Evolutionary conservation across 2,888 invertebrate genomes (phyloP).

Genomic region (Arge pagana): DNA sequence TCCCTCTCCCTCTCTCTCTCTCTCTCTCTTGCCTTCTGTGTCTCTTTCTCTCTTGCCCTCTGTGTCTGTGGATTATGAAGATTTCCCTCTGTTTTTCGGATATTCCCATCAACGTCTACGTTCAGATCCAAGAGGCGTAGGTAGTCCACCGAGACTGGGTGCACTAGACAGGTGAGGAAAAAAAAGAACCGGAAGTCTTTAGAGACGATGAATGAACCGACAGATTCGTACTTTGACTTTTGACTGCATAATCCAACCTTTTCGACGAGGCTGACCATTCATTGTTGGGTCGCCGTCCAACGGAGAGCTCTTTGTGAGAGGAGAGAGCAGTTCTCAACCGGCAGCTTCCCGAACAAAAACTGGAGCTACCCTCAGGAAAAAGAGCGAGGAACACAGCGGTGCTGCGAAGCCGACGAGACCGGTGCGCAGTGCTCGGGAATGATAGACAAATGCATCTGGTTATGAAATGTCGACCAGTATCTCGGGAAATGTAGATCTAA

Average conservation of each 20-base stretch:
- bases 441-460: too few species aligned
- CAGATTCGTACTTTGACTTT: constrained; percentile 57
- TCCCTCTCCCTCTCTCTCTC: not conserved
- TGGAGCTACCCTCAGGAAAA: too few species aligned
- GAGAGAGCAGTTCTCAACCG: constrained; percentile 19
- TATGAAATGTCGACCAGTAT: too few species aligned
- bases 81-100: too few species aligned
- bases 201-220: constrained; percentile 52
- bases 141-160: too few species aligned
- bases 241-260: constrained; percentile 52
- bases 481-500: too few species aligned
- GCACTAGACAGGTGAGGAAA: constrained; percentile 48
- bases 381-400: too few species aligned
- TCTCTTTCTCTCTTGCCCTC: not conserved
- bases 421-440: too few species aligned
- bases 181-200: constrained; percentile 54
- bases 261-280: constrained; percentile 1
- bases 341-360: constrained; percentile 39
- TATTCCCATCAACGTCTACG: too few species aligned
- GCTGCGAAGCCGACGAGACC: too few species aligned
- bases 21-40: not conserved
- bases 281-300: constrained; percentile 35
- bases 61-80: too few species aligned
- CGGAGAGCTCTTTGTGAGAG: constrained; percentile 22
- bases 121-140: too few species aligned